phyloP scores from a whole-genome alignment of 2,888 invertebrate species.

The Polyommatus icarus region DNA sequence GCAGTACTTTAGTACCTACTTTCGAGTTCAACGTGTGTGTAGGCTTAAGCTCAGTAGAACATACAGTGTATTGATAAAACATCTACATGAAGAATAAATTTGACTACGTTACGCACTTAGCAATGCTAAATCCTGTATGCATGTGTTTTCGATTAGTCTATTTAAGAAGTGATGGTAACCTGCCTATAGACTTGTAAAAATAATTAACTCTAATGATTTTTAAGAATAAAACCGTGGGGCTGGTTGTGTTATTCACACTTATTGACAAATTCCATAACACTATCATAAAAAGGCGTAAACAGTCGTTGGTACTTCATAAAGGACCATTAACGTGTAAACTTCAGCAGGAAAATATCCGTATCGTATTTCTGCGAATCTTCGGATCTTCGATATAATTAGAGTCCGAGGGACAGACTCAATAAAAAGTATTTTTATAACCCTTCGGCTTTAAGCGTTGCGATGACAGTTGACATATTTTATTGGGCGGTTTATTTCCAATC shows the following conservation, averaged over 20 bases:
- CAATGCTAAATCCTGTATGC: no score
- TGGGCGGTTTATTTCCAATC: neutral
- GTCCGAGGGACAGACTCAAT: neutral
- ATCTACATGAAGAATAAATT: no score
- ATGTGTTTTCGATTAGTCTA: no score
- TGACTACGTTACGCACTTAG: no score
- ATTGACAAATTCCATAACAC: neutral
- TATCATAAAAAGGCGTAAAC: neutral
- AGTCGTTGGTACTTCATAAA: constrained; percentile 8
- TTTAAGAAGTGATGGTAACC: no score
- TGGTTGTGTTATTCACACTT: neutral
- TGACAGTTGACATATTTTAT: constrained; percentile 22
- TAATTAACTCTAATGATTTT: no score
- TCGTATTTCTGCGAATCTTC: neutral
- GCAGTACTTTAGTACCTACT: no score
- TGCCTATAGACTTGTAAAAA: no score
- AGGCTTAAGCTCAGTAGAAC: neutral
- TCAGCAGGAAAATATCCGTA: neutral
- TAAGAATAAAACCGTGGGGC: no score
- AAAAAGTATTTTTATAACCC: neutral
- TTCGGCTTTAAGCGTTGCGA: neutral
- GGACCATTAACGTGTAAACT: neutral
- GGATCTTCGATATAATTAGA: neutral
- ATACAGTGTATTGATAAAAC: no score
- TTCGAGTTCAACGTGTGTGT: neutral